phyloP scores from a whole-genome alignment of 2,797 vertebrate species.

The Oreortyx pictus region DNA sequence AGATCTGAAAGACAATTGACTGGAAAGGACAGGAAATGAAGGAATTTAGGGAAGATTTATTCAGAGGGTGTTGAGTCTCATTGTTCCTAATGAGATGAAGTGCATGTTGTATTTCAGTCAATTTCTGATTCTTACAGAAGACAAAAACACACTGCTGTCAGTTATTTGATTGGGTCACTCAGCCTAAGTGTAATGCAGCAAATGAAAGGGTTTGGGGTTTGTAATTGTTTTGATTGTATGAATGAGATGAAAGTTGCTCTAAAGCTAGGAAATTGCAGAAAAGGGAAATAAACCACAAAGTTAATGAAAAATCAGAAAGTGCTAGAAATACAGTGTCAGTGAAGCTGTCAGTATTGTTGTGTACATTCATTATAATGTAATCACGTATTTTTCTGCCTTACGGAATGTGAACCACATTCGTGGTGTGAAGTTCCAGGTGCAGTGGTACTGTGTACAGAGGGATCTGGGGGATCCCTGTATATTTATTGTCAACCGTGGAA shows the following conservation, averaged over 20 bases:
- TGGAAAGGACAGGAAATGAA: background rate
- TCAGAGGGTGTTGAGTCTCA: background rate
- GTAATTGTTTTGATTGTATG: background rate
- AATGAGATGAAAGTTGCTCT: background rate
- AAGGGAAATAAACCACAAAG: background rate
- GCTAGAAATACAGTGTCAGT: background rate
- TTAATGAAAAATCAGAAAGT: background rate
- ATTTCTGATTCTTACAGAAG: background rate
- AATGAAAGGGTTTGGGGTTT: background rate
- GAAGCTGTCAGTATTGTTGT: background rate
- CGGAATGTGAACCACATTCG: background rate
- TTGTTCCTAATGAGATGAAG: background rate
- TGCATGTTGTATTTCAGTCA: background rate
- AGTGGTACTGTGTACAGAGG: no score
- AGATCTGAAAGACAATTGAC: background rate
- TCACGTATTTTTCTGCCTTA: background rate
- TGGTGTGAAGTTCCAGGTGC: background rate
- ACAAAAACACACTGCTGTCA: background rate
- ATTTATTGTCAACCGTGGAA: background rate
- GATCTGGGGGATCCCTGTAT: fast-evolving
- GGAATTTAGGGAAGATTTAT: background rate
- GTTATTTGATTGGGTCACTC: background rate
- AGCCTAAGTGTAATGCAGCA: background rate
- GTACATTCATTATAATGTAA: background rate
- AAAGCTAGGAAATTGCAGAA: background rate